These are phyloP conservation scores for Oncorhynchus masou DNA, from an alignment of 2,113 vertebrate species.

Conservation along the genomic window DNA sequence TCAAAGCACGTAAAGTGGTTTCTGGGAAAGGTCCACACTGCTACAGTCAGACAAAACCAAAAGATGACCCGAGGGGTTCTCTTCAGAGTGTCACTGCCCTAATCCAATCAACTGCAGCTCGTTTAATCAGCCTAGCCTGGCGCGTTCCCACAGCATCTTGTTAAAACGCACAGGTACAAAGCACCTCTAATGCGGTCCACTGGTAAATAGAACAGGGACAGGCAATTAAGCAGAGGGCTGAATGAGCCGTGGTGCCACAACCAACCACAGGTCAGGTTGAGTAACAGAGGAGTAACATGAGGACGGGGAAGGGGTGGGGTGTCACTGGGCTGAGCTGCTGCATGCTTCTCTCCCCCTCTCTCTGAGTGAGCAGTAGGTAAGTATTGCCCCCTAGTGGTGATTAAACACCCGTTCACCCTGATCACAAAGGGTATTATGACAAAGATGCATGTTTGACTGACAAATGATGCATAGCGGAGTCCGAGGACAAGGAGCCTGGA, in stretches of 20 bases:
- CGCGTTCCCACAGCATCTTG: neutral
- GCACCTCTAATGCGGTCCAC: neutral
- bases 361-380: conserved; percentile 18
- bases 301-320: neutral
- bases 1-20: neutral
- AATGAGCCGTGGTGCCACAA: neutral
- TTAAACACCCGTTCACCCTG: neutral
- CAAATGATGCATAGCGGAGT: neutral
- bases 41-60: conserved; percentile 17
- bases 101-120: conserved; percentile 14
- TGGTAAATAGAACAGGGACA: neutral
- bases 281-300: neutral
- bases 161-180: conserved; percentile 3
- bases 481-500: neutral
- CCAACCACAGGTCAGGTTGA: conserved; percentile 6
- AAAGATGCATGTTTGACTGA: neutral
- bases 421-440: neutral
- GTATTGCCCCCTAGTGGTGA: conserved; percentile 71
- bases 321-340: neutral
- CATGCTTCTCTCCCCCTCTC: neutral
- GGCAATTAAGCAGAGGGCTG: conserved; percentile 2
- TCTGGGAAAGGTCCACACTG: neutral
- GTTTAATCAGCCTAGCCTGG: conserved; percentile 6
- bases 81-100: neutral
- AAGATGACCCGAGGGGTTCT: conserved; percentile 2